These are phyloP conservation scores for Hydrolagus colliei DNA, from an alignment of 2,797 vertebrate genomes.

Conservation along the genomic window DNA sequence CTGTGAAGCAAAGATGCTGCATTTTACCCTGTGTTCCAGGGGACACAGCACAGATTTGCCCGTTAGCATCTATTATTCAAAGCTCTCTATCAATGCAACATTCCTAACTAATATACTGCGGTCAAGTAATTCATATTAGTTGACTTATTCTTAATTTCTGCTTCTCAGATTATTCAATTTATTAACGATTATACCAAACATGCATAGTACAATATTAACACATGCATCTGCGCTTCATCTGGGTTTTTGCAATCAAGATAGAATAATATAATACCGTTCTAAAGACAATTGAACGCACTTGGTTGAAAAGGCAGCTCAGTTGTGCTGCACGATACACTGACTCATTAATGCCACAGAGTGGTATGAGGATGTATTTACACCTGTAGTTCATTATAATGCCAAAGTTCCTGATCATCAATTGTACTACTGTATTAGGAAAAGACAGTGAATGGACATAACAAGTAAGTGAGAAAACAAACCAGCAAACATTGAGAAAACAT, in stretches of 20 bases:
- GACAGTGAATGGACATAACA: too few relatives aligned
- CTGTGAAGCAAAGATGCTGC: not conserved
- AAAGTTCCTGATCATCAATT: too few relatives aligned
- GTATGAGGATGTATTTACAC: too few relatives aligned
- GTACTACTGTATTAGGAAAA: too few relatives aligned
- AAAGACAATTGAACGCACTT: not conserved
- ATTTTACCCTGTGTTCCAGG: not conserved
- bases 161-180: not conserved
- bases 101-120: not conserved
- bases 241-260: not conserved
- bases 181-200: not conserved
- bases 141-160: not conserved
- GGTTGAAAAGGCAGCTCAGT: too few relatives aligned
- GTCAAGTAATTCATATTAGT: not conserved
- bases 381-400: too few relatives aligned
- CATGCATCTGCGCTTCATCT: not conserved
- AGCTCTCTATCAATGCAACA: not conserved
- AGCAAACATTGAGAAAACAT: too few relatives aligned
- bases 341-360: too few relatives aligned
- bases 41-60: not conserved
- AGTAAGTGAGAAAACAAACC: too few relatives aligned
- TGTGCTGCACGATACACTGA: too few relatives aligned
- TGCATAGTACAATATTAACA: not conserved
- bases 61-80: not conserved
- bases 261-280: not conserved